phyloP scores from a whole-genome alignment of 2,888 invertebrate genomes.

The Sphecodes monilicornis region DNA sequence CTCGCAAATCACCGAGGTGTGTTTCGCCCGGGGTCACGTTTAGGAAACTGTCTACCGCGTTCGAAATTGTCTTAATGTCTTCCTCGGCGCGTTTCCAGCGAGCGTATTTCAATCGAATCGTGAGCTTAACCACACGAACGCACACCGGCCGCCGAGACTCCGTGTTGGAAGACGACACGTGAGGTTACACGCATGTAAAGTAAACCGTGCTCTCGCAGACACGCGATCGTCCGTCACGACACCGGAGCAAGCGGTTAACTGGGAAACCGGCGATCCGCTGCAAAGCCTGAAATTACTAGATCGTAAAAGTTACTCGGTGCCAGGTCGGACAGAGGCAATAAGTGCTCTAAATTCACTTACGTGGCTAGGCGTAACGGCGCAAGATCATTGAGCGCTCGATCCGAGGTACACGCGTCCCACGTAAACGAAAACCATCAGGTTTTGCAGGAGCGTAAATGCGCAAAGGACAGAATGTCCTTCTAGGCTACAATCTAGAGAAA shows the following conservation, averaged over 20 bases:
- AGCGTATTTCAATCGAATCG: conserved; percentile 14
- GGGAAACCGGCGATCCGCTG: conserved; percentile 47
- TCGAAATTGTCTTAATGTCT: conserved; percentile 26
- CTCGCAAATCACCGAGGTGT: neutral
- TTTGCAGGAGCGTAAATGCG: neutral
- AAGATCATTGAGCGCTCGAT: conserved; percentile 1
- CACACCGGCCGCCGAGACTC: neutral
- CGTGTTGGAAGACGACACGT: conserved; percentile 40
- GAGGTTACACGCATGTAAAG: conserved; percentile 45
- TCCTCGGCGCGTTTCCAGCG: conserved; percentile 10
- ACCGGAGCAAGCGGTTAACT: conserved; percentile 49
- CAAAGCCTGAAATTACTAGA: conserved; percentile 60
- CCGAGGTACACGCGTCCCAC: conserved; percentile 1
- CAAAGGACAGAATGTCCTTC: neutral
- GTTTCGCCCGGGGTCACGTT: neutral
- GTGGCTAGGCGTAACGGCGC: conserved; percentile 4
- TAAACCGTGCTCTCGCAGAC: conserved; percentile 23
- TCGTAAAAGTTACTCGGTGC: conserved; percentile 60
- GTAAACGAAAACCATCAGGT: conserved; percentile 17
- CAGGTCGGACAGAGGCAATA: conserved; percentile 11
- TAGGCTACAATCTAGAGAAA: neutral
- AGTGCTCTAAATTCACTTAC: conserved; percentile 53
- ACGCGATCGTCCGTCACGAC: conserved; percentile 62
- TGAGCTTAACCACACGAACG: conserved; percentile 2
- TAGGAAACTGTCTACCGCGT: neutral